phyloP scores from a whole-genome alignment of 2,113 vertebrate species.

The Tyto alba region DNA sequence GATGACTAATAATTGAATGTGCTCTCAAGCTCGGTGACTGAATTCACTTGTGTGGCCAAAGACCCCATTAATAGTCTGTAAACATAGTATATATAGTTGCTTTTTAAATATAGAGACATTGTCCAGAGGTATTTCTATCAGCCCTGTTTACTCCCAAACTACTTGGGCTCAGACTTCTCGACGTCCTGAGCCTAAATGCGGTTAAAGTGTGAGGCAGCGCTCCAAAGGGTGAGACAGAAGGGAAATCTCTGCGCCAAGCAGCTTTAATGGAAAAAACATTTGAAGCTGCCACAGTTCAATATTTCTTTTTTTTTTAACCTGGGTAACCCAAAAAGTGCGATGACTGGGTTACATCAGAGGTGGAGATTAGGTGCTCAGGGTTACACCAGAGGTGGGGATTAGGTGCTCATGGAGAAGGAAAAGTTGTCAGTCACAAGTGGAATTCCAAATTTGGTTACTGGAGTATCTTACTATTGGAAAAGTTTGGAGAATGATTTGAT shows the following conservation, averaged over 20 bases:
- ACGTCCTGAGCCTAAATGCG: conserved; percentile 3
- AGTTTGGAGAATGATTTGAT: neutral
- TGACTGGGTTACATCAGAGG: neutral
- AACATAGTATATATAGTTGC: conserved; percentile 10
- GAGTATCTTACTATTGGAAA: neutral
- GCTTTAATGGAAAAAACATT: conserved; percentile 23
- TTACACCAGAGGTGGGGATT: neutral
- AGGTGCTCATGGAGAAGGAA: neutral
- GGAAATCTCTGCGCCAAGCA: neutral
- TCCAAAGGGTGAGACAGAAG: conserved; percentile 28
- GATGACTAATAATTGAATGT: neutral
- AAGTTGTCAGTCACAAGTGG: neutral
- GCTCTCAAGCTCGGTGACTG: neutral
- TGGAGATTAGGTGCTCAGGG: neutral
- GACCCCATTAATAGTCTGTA: neutral
- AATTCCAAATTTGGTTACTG: neutral
- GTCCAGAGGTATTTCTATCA: conserved; percentile 30
- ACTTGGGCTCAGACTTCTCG: neutral
- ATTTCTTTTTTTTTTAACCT: neutral
- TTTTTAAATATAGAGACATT: conserved; percentile 47
- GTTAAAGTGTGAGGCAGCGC: neutral
- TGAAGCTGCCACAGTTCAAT: neutral
- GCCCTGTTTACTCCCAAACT: conserved; percentile 8
- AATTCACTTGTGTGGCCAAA: conserved; percentile 7
- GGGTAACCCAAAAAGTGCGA: neutral